Evolutionary conservation across 2,113 vertebrate genomes (phyloP).

Genomic region (Pollachius pollachius): DNA sequence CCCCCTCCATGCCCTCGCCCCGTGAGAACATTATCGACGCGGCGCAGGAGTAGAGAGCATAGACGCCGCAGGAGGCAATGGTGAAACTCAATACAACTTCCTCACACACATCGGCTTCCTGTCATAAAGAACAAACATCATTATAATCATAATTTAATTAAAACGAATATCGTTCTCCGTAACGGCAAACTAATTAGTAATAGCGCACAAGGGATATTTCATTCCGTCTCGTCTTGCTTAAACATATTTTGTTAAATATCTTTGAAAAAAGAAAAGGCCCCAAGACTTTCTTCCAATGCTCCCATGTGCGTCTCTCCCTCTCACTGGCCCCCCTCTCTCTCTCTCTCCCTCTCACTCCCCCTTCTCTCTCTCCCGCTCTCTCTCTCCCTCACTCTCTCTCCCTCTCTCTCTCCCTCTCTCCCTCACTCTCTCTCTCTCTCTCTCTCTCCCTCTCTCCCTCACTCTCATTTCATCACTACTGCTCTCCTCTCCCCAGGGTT

Average conservation of each 20-base stretch:
- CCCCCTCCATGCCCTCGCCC: no score
- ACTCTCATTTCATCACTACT: slow-evolving; percentile 26
- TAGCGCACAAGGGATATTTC: slow-evolving; percentile 7
- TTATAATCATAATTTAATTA: slow-evolving; percentile 40
- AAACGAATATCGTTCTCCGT: slow-evolving; percentile 32
- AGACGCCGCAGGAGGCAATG: no score
- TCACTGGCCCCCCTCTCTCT: background rate
- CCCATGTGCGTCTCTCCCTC: slow-evolving; percentile 15
- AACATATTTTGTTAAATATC: no score
- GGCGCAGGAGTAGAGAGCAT: no score
- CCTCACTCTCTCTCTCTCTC: slow-evolving; percentile 40
- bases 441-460: slow-evolving; percentile 10
- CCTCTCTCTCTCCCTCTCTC: slow-evolving; percentile 26
- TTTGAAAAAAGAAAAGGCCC: slow-evolving; percentile 9
- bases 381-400: slow-evolving; percentile 31
- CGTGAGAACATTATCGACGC: no score
- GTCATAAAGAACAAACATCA: slow-evolving; percentile 34
- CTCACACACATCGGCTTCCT: slow-evolving; percentile 12
- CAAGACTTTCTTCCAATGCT: background rate
- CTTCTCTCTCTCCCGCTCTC: slow-evolving; percentile 32
- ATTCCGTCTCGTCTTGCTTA: no score
- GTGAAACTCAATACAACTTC: slow-evolving; percentile 36
- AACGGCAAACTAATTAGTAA: background rate
- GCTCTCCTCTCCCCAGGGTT: slow-evolving; percentile 43
- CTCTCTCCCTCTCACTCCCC: slow-evolving; percentile 5